Conservation (phyloP, 2,797 vertebrate species). For the Lepus townsendii region DNA sequence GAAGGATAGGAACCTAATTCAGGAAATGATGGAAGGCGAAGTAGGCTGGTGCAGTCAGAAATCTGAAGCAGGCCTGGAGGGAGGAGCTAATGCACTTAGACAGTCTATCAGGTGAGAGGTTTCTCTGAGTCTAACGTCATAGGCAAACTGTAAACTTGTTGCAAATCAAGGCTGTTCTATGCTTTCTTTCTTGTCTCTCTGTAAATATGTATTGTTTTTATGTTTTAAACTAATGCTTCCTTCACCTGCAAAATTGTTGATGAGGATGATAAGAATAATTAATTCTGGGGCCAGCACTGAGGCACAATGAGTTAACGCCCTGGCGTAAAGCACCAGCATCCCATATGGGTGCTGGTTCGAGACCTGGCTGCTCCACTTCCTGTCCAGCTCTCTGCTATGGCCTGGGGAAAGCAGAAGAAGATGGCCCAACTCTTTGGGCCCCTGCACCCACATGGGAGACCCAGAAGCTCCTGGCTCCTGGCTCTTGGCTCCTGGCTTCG, state of each 20-base stretch:
- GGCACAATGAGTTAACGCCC: too few relatives aligned
- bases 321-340: too few relatives aligned
- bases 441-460: too few relatives aligned
- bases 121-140: background rate
- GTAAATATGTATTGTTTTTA: background rate
- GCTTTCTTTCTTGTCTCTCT: background rate
- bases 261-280: background rate
- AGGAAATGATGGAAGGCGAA: background rate
- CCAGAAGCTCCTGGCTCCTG: too few relatives aligned
- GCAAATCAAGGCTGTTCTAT: background rate
- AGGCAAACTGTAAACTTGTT: too few relatives aligned
- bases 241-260: background rate
- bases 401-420: too few relatives aligned
- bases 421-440: too few relatives aligned
- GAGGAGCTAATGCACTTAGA: rapidly evolving
- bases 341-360: too few relatives aligned
- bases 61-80: background rate
- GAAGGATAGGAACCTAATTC: too few relatives aligned
- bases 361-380: too few relatives aligned
- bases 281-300: background rate
- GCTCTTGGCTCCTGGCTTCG: too few relatives aligned
- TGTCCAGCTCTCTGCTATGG: too few relatives aligned
- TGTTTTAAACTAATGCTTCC: background rate
- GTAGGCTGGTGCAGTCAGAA: background rate
- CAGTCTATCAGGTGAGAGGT: background rate